Evolutionary conservation across 2,888 invertebrate genomes (phyloP).

Genomic region (Cheilosia variabilis): DNA sequence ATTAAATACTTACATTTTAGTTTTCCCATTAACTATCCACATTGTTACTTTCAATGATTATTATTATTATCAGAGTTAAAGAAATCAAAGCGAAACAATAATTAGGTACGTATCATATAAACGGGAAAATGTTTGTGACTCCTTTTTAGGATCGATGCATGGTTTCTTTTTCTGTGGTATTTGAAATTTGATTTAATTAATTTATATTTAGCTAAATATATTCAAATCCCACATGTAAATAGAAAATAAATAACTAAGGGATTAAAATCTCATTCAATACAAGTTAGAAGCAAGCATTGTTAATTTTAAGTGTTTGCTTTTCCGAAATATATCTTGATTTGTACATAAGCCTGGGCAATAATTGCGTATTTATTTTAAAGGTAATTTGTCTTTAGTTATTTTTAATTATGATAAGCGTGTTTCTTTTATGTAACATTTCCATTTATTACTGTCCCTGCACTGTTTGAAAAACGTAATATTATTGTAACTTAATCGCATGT

Average conservation of each 20-base stretch:
- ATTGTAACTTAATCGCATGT: conserved; percentile 38
- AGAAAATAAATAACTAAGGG: conserved; percentile 24
- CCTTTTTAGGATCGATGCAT: not conserved
- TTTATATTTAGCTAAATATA: conserved; percentile 29
- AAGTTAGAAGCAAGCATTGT: conserved; percentile 1
- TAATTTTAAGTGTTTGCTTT: conserved; percentile 24
- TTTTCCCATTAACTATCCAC: too few relatives aligned
- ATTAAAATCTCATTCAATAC: conserved; percentile 17
- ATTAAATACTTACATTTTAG: not conserved
- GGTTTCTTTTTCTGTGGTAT: conserved; percentile 9
- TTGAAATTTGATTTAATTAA: not conserved
- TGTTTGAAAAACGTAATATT: conserved; percentile 33
- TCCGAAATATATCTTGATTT: conserved; percentile 26
- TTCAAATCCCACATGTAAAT: conserved; percentile 58
- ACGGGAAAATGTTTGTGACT: too few relatives aligned
- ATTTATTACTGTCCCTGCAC: conserved; percentile 63
- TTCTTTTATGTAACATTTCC: conserved; percentile 70
- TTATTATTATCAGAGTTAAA: not conserved
- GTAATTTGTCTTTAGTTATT: conserved; percentile 4
- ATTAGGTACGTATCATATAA: not conserved
- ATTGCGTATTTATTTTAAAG: conserved; percentile 25
- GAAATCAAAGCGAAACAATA: conserved; percentile 1
- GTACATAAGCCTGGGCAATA: conserved; percentile 48
- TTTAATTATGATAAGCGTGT: conserved; percentile 37
- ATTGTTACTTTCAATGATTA: too few relatives aligned